phyloP scores from a whole-genome alignment of 2,113 vertebrate species.

The Ginglymostoma cirratum region DNA sequence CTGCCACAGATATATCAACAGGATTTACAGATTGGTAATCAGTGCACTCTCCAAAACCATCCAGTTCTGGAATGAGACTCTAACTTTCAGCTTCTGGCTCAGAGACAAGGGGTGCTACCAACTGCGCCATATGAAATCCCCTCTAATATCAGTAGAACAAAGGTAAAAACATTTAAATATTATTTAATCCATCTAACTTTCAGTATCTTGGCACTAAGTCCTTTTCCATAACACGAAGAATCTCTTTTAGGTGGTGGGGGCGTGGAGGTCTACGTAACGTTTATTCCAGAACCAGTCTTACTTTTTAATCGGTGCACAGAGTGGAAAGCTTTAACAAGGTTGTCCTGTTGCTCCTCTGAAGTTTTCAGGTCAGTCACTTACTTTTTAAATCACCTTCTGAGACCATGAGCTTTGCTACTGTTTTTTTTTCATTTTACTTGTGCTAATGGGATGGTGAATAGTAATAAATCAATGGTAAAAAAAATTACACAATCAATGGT shows the following conservation, averaged over 20 bases:
- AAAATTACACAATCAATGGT: not conserved
- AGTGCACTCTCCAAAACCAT: too few relatives aligned
- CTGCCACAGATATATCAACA: too few relatives aligned
- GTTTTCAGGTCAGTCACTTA: not conserved
- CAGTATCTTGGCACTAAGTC: not conserved
- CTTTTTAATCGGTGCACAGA: not conserved
- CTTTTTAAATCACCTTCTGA: not conserved
- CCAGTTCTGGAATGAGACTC: too few relatives aligned
- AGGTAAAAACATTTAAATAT: not conserved
- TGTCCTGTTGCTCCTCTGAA: not conserved
- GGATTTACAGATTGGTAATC: too few relatives aligned
- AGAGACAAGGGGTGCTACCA: too few relatives aligned
- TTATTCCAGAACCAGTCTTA: too few relatives aligned
- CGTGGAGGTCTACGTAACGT: not conserved
- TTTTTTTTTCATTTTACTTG: not conserved
- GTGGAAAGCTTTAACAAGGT: not conserved
- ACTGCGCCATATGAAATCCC: too few relatives aligned
- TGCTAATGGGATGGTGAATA: too few relatives aligned
- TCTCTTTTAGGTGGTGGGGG: not conserved
- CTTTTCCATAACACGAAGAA: not conserved
- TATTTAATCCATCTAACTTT: not conserved
- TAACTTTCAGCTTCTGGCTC: too few relatives aligned
- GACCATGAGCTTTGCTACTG: not conserved
- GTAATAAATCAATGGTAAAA: constrained; percentile 7
- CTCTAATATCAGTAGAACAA: not conserved